Base-by-base conservation (phyloP, 2,888 invertebrate species). In the Laspeyria flexula region DNA sequence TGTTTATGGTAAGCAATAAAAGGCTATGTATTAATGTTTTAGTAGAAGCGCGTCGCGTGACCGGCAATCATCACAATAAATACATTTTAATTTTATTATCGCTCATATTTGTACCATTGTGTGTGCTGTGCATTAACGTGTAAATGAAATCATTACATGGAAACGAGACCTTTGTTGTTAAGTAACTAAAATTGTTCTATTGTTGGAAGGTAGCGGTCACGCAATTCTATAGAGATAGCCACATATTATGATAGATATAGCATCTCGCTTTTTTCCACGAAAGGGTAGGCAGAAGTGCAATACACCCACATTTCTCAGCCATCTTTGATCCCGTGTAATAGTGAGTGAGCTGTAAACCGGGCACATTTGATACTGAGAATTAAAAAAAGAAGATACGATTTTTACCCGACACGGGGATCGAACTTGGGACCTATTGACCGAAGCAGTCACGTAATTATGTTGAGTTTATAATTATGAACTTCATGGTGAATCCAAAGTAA, bases 131-230 rank as follows among this genome's bases (percentile, higher is more conserved):
- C 62, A 73, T 76, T 73, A 73, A 75, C 54, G 73, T 77, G 74
- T 75, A 75, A 83, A 82, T 84, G 53, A 74, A 80, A 77, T 77
- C 67, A 74, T 77, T 76, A 77, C 68, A 64, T 68, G 70, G 70
- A 78, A 78, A 76, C 64, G 61, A 70, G 67, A 68, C 63, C 65
- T 69, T 68, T 66, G 67, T 67, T 56, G 72, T 75, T 73, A 64
- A 62, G 68, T 75, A 68, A 77, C 70, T 70, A 70, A 71, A 73
- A 66, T 68, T 63, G 59, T 63, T 68, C 66, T 45, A 79, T 82
- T 82, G 75, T 79, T 64, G 61, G 38, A 58, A 55, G 68, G 67
- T 65, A 64, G 49, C 48, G 68, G 77, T 74, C 81, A 81, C 78
- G 79, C 79, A 59, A 78, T 57, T 55, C 66, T 54, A 64, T 53